Evolutionary conservation across 1,140 invertebrate species (phyloP).

Genomic region (Drosophila rhopaloa): DNA sequence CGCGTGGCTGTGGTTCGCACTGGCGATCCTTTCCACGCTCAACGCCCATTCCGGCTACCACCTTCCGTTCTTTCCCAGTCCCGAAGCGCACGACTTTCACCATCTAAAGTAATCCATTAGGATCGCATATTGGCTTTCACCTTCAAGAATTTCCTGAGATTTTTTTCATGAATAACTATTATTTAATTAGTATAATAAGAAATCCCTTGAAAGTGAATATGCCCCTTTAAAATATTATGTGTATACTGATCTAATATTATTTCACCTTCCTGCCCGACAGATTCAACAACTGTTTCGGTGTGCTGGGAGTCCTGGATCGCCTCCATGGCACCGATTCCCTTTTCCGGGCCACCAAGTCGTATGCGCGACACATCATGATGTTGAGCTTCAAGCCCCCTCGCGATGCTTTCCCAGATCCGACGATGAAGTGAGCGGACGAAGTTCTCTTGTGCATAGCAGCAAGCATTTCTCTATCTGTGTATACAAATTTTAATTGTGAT

Average conservation of each 20-base stretch:
- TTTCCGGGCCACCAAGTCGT: slow-evolving; percentile 90
- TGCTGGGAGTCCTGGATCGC: slow-evolving; percentile 93
- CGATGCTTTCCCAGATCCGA: slow-evolving; percentile 90
- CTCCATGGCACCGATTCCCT: slow-evolving; percentile 93
- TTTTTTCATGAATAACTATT: too few relatives aligned
- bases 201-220: too few relatives aligned
- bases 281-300: slow-evolving; percentile 94
- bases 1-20: slow-evolving; percentile 92
- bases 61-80: slow-evolving; percentile 94
- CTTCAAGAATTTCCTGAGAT: too few relatives aligned
- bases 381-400: slow-evolving; percentile 91
- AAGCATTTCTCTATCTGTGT: slow-evolving; percentile 26
- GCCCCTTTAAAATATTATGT: too few relatives aligned
- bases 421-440: slow-evolving; percentile 71
- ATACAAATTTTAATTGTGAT: slow-evolving; percentile 45
- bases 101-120: slow-evolving; percentile 89
- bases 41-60: slow-evolving; percentile 96
- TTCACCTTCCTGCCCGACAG: slow-evolving; percentile 82
- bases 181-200: too few relatives aligned
- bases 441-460: slow-evolving; percentile 1
- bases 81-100: slow-evolving; percentile 96
- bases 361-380: slow-evolving; percentile 92
- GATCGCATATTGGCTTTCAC: slow-evolving; percentile 48
- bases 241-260: neutral
- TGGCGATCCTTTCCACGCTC: slow-evolving; percentile 92